Evolutionary conservation across 2,113 vertebrate species (phyloP), one percentile per base, ranked within the genome.

Genomic region (Phainopepla nitens): DNA sequence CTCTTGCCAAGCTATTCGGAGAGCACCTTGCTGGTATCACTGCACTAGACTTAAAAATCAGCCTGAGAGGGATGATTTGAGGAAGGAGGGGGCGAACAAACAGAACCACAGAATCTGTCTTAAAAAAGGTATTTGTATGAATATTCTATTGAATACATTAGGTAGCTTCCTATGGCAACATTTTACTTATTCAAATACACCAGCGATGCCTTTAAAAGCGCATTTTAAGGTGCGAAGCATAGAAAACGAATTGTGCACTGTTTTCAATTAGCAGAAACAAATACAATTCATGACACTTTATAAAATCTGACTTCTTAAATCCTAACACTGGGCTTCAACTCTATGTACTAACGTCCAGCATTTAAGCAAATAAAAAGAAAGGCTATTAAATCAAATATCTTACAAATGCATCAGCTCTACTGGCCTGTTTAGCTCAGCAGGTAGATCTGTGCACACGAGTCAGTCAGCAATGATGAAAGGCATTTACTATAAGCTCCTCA

Each of bases 381-480:
- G 13, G 54, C 75, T 92, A 82, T 97, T 94, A 97, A 86, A 79
- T 90, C 86, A 88, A 89, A 35, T 96, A 77, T 95, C 62, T 84
- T 90, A 95, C 89, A 95, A 95, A 96, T 88, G 78, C 69, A 81
- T 88, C 76, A 78, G 76, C 88, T 95, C 42, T 64, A 89, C 72
- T 90, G 71, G 95, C 81, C 84, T 91, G 31, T 95, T 93, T 87
- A 75, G 78, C 97, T 97, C 97, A 97, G 98, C 97, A 96, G 97
- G 97, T 87, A 97, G 83, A 91, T 88, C 86, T 6, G 6, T 93
- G 82, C 92, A 87, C 95, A 90, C 42, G 71, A 97, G 94, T 94
- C 95, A 95, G 97, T 88, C 96, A 92, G 60, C 87, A 96, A 72
- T 97, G 98, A 99, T 99, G 98, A 99, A 99, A 99, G 97, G 95